These are phyloP conservation scores for Girardinus metallicus DNA, from an alignment of 2,797 vertebrate genomes.

Conservation along the genomic window DNA sequence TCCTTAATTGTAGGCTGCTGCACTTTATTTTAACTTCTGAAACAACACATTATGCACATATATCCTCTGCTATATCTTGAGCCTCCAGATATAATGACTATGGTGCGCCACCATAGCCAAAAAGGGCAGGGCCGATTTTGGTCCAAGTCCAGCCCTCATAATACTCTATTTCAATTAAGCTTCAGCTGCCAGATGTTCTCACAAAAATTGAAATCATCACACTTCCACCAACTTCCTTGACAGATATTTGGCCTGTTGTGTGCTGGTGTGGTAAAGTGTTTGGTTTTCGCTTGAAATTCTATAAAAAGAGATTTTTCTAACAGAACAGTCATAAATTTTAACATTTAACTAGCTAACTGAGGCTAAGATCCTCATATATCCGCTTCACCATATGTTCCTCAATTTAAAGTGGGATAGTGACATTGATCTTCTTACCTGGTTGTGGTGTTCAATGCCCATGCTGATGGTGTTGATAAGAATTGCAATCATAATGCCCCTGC, in stretches of 20 bases:
- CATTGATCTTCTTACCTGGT: slow-evolving; percentile 85
- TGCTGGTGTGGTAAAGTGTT: not conserved
- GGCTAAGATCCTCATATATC: no score
- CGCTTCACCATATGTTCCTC: no score
- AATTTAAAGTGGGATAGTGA: not conserved
- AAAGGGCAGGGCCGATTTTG: no score
- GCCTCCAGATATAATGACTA: no score
- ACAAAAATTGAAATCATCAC: not conserved
- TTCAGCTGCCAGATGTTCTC: no score
- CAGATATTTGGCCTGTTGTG: not conserved
- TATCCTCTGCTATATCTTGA: no score
- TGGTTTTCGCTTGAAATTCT: not conserved
- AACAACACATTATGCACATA: no score
- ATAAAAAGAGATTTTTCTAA: not conserved
- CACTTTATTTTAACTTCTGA: no score
- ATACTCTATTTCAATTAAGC: no score
- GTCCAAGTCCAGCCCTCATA: no score
- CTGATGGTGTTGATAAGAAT: slow-evolving; percentile 98
- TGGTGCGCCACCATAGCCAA: no score
- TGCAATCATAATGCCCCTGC: slow-evolving; percentile 95
- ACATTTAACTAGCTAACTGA: not conserved
- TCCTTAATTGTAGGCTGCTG: no score
- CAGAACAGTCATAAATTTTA: not conserved
- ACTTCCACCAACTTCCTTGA: not conserved
- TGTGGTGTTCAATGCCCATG: slow-evolving; percentile 97